Evolutionary conservation across 2,113 vertebrate genomes (phyloP).

Genomic region (Propithecus coquereli): DNA sequence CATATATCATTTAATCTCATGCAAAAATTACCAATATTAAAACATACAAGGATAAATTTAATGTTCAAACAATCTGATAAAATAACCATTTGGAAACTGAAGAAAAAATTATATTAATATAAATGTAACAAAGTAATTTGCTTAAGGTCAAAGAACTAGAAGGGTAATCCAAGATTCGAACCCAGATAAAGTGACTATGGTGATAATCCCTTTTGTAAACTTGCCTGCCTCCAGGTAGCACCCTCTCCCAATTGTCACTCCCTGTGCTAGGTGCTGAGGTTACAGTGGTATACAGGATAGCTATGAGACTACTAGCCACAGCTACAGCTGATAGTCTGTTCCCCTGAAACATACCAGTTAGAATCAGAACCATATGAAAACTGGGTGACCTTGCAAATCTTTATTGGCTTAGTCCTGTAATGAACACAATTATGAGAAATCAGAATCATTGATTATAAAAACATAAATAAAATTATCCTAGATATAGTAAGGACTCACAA

Average conservation of each 20-base stretch:
- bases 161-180: background rate
- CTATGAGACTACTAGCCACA: background rate
- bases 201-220: background rate
- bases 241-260: background rate
- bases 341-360: rapidly evolving
- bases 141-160: background rate
- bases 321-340: background rate
- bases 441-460: background rate
- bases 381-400: background rate
- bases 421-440: background rate
- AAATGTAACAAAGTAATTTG: background rate
- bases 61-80: constrained; percentile 82
- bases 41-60: constrained; percentile 76
- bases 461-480: background rate
- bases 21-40: background rate
- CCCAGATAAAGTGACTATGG: background rate
- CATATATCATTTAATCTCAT: background rate
- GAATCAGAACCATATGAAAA: background rate
- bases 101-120: background rate
- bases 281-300: background rate
- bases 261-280: background rate
- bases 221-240: background rate
- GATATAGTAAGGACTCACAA: background rate
- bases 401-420: background rate
- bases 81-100: constrained; percentile 83